phyloP scores from a whole-genome alignment of 2,113 vertebrate genomes.

The Tonatia bakeri region DNA sequence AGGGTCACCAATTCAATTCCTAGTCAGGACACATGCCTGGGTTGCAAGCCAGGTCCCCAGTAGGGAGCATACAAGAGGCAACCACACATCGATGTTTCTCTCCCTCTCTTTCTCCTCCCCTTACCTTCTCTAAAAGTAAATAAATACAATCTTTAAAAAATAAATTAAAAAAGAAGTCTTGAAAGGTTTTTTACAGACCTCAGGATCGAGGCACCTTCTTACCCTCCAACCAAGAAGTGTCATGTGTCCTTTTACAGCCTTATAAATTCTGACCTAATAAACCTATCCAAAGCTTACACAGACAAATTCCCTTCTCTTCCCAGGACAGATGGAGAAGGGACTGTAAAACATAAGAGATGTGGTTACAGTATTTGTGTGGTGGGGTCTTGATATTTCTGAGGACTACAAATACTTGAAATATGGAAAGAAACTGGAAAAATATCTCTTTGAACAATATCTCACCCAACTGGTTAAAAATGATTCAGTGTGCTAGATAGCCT shows the following conservation, averaged over 20 bases:
- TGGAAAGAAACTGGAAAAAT: background rate
- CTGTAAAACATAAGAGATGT: background rate
- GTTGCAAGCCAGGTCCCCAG: too few species aligned
- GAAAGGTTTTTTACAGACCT: constrained; percentile 1
- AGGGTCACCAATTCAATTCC: too few species aligned
- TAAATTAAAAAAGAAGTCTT: background rate
- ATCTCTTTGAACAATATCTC: background rate
- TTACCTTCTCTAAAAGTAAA: too few species aligned
- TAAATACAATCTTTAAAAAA: too few species aligned
- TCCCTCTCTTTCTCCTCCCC: too few species aligned
- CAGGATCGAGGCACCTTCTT: background rate
- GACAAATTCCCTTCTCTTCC: background rate
- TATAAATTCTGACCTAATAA: constrained; percentile 14
- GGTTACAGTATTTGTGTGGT: background rate
- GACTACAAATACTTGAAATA: background rate
- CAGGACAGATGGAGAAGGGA: background rate
- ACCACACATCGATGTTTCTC: too few species aligned
- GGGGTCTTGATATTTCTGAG: background rate
- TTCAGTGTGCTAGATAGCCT: background rate
- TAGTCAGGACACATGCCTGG: too few species aligned
- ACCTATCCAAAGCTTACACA: background rate
- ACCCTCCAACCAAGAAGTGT: background rate
- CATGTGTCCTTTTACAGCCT: background rate
- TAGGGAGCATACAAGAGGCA: too few species aligned
- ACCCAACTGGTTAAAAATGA: background rate